These are phyloP conservation scores for Aldabrachelys gigantea DNA, from an alignment of 2,113 vertebrate genomes.

Conservation along the genomic window DNA sequence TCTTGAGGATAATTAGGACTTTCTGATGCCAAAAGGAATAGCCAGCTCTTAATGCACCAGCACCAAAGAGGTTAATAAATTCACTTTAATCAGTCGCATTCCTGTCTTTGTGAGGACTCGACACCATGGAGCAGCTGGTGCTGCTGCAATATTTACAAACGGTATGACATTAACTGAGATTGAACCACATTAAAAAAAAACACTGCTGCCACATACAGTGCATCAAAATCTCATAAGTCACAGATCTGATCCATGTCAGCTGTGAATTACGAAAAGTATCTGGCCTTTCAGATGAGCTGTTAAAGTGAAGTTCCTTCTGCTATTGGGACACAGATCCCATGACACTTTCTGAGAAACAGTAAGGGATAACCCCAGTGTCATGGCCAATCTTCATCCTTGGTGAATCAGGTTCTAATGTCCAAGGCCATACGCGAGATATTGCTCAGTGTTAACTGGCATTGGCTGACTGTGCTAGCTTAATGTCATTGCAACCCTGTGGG, in stretches of 20 bases:
- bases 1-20: background rate
- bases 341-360: rapidly evolving
- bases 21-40: background rate
- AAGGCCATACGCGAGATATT: rapidly evolving
- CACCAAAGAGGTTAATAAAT: conserved; percentile 1
- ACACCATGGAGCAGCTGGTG: conserved; percentile 1
- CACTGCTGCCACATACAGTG: background rate
- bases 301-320: background rate
- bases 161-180: background rate
- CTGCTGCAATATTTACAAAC: conserved; percentile 26
- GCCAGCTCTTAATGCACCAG: background rate
- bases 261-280: rapidly evolving
- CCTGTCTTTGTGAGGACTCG: background rate
- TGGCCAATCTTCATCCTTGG: rapidly evolving
- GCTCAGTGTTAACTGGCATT: background rate
- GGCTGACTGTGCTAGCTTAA: background rate
- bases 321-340: background rate
- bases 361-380: rapidly evolving
- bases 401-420: background rate
- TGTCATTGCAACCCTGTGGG: background rate
- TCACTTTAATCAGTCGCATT: background rate
- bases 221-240: background rate
- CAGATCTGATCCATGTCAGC: background rate
- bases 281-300: background rate
- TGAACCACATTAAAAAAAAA: background rate